A percentile compares a stretch with the other conserved stretches of the same genome.
Conservation (phyloP, 2,113 vertebrate species). For the Pygoscelis adeliae region DNA sequence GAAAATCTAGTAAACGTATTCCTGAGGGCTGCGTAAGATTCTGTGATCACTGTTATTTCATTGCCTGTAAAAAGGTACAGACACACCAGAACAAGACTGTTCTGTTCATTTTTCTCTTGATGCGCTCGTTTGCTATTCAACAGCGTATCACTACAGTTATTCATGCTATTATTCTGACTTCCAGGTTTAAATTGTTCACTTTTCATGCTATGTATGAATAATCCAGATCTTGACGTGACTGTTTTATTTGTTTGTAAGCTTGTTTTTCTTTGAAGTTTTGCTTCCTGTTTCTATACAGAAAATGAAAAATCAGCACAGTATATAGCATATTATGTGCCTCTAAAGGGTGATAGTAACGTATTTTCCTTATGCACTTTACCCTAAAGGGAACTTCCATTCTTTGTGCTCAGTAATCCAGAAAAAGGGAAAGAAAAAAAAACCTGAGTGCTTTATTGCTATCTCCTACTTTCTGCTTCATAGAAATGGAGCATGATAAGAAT, state of each 20-base stretch:
- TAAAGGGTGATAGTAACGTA: accelerated
- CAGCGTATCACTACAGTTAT: background rate
- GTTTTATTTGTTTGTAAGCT: background rate
- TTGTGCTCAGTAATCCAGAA: background rate
- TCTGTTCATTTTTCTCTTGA: background rate
- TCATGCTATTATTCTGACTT: background rate
- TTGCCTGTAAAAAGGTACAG: background rate
- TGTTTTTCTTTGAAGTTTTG: background rate
- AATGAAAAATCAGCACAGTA: background rate
- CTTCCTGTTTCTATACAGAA: background rate
- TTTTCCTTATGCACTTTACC: background rate
- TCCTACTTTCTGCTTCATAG: background rate
- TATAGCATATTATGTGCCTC: background rate
- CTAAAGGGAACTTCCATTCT: background rate
- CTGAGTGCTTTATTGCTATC: background rate
- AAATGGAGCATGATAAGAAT: background rate
- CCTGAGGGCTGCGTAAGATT: background rate
- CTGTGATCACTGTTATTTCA: background rate
- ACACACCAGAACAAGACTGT: background rate
- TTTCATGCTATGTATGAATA: background rate
- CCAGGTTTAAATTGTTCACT: background rate
- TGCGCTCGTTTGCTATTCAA: background rate
- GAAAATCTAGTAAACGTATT: background rate
- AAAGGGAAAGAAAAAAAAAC: background rate
- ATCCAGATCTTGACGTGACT: background rate